A percentile compares a stretch with the other conserved stretches of the same genome.
Conservation (phyloP, 2,888 invertebrate genomes). For the Drosophila anceps region DNA sequence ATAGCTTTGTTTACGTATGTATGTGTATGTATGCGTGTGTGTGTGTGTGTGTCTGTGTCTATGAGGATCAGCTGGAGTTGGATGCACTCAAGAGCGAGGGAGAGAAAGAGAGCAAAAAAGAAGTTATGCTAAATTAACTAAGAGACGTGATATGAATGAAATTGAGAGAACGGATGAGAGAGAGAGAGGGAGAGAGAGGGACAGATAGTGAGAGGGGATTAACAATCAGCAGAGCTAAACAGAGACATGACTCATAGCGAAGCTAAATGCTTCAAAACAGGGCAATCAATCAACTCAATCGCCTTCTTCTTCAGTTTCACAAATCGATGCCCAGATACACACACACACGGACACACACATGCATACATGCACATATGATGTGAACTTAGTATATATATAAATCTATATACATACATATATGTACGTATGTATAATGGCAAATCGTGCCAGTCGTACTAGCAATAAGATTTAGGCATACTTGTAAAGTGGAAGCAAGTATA, state of each 20-base stretch:
- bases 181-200: background rate
- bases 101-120: background rate
- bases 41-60: background rate
- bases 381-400: slow-evolving; percentile 27
- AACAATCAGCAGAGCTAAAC: background rate
- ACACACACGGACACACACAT: slow-evolving; percentile 4
- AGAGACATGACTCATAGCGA: background rate
- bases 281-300: slow-evolving; percentile 34
- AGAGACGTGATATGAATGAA: background rate
- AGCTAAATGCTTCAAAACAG: slow-evolving; percentile 3
- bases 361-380: slow-evolving; percentile 21
- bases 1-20: background rate
- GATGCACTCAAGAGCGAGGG: background rate
- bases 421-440: slow-evolving; percentile 1
- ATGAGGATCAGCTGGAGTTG: background rate
- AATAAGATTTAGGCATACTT: slow-evolving; percentile 30
- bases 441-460: slow-evolving; percentile 28
- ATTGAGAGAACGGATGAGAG: background rate
- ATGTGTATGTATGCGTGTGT: background rate
- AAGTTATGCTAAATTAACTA: background rate
- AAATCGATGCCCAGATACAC: slow-evolving; percentile 8
- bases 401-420: too few relatives aligned
- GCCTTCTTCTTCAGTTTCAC: slow-evolving; percentile 6
- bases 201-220: background rate
- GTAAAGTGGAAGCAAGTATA: slow-evolving; percentile 13